phyloP scores from a whole-genome alignment of 2,113 vertebrate genomes.

The Nibea albiflora region DNA sequence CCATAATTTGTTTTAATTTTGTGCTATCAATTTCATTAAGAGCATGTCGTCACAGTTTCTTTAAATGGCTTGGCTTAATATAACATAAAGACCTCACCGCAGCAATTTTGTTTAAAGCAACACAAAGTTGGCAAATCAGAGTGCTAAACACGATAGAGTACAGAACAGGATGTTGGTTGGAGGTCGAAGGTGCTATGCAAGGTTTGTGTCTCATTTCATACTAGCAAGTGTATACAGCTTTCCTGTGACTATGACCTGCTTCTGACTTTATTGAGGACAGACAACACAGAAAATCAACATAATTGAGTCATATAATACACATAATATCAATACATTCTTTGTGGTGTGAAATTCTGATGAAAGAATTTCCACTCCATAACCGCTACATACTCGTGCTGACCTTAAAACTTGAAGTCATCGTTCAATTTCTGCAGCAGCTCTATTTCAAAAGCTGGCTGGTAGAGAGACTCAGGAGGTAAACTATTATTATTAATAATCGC shows the following conservation, averaged over 20 bases:
- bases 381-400: neutral
- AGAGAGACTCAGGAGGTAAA: neutral
- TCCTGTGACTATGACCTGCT: neutral
- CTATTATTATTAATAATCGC: neutral
- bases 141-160: neutral
- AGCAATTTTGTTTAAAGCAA: neutral
- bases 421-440: neutral
- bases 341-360: neutral
- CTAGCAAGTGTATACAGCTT: neutral
- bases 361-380: neutral
- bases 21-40: no score
- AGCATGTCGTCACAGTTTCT: neutral
- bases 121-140: neutral
- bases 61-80: neutral
- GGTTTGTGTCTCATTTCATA: neutral
- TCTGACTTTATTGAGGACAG: neutral
- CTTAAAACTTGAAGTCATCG: neutral
- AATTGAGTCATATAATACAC: neutral
- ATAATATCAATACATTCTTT: neutral
- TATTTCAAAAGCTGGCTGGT: neutral
- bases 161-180: neutral
- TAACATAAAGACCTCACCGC: neutral
- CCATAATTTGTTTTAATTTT: no score
- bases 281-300: neutral
- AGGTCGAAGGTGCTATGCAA: no score